Base-by-base conservation (phyloP, 2,797 vertebrate species). In the Bradypodion pumilum region DNA sequence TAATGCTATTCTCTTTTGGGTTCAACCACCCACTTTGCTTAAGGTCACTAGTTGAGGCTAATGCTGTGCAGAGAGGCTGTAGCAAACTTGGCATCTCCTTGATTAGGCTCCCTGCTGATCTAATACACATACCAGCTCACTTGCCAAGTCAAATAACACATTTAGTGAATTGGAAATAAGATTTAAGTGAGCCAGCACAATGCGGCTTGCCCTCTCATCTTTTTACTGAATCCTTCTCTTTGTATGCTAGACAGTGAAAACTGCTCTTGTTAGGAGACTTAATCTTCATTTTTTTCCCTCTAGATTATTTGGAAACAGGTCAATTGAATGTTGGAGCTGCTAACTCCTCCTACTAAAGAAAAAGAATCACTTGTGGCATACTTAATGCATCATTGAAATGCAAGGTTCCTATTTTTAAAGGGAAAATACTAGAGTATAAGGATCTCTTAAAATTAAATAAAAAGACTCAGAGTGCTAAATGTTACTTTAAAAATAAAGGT, bases 141-240 rank as follows among this genome's bases (percentile, higher is more conserved):
- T 97, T 97, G 97, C 97, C 97, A 98, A 98, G 97, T 97, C 97
- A 98, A 98, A 98, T 97, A 98, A 97, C 97, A 98, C 97, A 97
- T 97, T 97, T 97, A 97, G 97, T 97, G 97, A 97, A 97, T 97
- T 97, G 95, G 96, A 98, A 98, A 96, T 97, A 96, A 97, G 97
- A 97, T 97, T 97, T 98, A 97, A 98, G 97, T 97, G 96, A 96
- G 95, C 93, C 96, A 95, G 94, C 94, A 97, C 96, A 98, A 97
- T 97, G 96, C 95, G 88, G 95, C 97, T 96, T 97, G 93, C 89
- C 92, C 94, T 98, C 96, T 97, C 96, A 97, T 98, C 96, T 97
- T 96, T 95, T 95, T 95, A 95, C 93, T 87, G 49, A 95, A 95
- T 96, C 95, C 95, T 94, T 96, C 95, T 96, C 95, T 97, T 98